Percentiles rank a stretch among this genome's conserved stretches.
These are phyloP conservation scores for Serilophus lunatus DNA, from an alignment of 2,113 vertebrate species.

Conservation along the genomic window DNA sequence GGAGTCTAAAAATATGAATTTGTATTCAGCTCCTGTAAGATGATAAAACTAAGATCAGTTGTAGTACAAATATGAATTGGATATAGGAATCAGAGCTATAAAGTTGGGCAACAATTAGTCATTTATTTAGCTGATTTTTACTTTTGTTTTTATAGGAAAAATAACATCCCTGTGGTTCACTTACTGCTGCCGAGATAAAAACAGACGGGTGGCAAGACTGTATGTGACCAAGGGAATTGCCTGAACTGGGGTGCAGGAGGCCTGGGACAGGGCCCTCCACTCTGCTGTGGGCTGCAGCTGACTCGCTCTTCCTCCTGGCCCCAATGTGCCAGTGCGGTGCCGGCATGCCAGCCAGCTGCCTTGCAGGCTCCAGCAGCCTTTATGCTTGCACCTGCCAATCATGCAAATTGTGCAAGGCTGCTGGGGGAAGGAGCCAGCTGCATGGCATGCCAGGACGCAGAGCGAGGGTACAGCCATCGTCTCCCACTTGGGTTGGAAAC, in stretches of 20 bases:
- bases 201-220: background rate
- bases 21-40: background rate
- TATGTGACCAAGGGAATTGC: background rate
- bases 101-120: background rate
- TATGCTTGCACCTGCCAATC: constrained; percentile 54
- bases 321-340: background rate
- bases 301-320: background rate
- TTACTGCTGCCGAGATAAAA: fast-evolving
- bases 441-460: constrained; percentile 34
- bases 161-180: background rate
- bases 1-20: background rate
- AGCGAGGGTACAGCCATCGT: background rate
- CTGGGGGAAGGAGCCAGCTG: constrained; percentile 11
- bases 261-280: background rate
- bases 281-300: constrained; percentile 49
- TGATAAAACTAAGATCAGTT: background rate
- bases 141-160: background rate
- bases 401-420: constrained; percentile 15
- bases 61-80: background rate
- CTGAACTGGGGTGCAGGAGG: background rate
- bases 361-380: constrained; percentile 1
- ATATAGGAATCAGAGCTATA: background rate
- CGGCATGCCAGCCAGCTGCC: constrained; percentile 52
- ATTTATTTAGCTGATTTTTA: background rate
- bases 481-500: background rate